phyloP scores from a whole-genome alignment of 2,888 invertebrate genomes.

The Esperia sulphurella region DNA sequence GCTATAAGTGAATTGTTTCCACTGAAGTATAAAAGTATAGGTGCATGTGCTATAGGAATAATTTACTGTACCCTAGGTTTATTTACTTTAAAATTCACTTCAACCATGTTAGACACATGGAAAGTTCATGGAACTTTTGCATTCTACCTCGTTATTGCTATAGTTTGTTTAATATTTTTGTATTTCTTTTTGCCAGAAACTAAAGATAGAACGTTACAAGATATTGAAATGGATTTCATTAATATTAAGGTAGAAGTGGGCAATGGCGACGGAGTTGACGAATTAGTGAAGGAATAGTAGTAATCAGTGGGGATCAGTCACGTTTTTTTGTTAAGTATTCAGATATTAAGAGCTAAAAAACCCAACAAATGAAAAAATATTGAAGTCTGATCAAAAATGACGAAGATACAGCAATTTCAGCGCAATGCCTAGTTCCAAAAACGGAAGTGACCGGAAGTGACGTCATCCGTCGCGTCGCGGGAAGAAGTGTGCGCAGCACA shows the following conservation, averaged over 20 bases:
- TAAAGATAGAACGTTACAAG: slow-evolving; percentile 8
- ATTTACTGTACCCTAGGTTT: neutral
- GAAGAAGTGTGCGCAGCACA: no score
- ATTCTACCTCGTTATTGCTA: neutral
- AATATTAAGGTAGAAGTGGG: neutral
- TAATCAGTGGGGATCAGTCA: no score
- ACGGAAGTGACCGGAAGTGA: no score
- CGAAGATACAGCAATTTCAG: no score
- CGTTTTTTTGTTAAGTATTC: no score
- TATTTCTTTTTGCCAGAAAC: slow-evolving; percentile 5
- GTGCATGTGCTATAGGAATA: neutral
- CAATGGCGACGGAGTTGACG: neutral
- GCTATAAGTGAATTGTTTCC: slow-evolving; percentile 3
- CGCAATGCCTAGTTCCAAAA: no score
- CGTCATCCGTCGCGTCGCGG: no score
- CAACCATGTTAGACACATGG: neutral
- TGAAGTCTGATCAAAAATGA: no score
- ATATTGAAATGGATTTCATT: slow-evolving; percentile 12
- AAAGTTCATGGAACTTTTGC: slow-evolving; percentile 4
- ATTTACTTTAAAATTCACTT: neutral
- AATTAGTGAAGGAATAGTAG: neutral
- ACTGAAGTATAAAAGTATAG: slow-evolving; percentile 1
- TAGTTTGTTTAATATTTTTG: neutral
- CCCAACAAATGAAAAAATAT: no score
- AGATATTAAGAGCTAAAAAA: no score